A percentile compares a stretch with the other conserved stretches of the same genome.
Evolutionary conservation across 2,113 vertebrate species (phyloP).

Genomic region (Asarcornis scutulata): DNA sequence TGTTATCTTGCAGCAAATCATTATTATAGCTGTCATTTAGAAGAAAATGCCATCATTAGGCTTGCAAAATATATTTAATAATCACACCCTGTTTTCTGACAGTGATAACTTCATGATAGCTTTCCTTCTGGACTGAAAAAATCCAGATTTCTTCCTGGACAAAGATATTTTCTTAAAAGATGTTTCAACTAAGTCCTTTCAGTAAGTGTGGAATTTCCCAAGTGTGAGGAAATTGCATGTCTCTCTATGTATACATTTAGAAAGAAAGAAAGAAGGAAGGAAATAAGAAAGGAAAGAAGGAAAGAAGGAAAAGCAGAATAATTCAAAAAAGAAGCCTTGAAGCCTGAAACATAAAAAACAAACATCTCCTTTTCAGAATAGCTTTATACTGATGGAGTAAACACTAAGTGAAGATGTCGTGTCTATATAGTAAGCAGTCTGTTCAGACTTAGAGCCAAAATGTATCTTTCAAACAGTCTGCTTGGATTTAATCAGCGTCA

Average conservation of each 20-base stretch:
- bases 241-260: background rate
- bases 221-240: background rate
- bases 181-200: background rate
- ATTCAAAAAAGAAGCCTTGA: background rate
- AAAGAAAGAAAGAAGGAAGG: background rate
- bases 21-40: slow-evolving; percentile 9
- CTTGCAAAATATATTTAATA: background rate
- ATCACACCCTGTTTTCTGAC: background rate
- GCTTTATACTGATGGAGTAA: background rate
- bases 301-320: background rate
- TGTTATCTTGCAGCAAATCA: slow-evolving; percentile 41
- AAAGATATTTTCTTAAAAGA: background rate
- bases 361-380: background rate
- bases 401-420: background rate
- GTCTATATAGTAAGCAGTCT: background rate
- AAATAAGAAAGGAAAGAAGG: background rate
- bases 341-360: background rate
- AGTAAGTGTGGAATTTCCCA: background rate
- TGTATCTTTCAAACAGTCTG: background rate
- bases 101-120: background rate
- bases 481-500: background rate
- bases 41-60: background rate
- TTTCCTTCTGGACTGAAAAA: background rate
- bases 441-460: background rate
- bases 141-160: background rate